Percentiles rank a stretch among this genome's conserved stretches.
Evolutionary conservation across 1,140 invertebrate genomes (phyloP).

Genomic region (Arion vulgaris): DNA sequence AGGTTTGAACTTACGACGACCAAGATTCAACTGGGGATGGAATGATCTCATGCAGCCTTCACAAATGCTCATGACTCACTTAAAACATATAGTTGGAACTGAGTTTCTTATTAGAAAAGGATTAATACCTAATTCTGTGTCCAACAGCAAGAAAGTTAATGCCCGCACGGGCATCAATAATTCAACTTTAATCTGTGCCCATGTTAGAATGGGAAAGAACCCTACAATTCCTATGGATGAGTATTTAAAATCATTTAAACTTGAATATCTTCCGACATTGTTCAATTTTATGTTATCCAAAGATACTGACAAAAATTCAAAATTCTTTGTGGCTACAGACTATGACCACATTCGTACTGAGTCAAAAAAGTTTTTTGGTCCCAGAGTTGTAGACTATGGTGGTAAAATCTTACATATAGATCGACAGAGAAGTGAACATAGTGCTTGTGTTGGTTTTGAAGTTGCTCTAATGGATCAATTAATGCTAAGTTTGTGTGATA

Average conservation of each 20-base stretch:
- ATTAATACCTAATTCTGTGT: not conserved
- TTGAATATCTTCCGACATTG: constrained; percentile 31
- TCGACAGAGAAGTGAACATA: constrained; percentile 19
- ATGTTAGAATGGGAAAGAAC: constrained; percentile 52
- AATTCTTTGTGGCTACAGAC: constrained; percentile 51
- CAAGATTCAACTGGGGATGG: constrained; percentile 24
- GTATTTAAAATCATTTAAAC: not conserved
- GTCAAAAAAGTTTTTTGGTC: constrained; percentile 35
- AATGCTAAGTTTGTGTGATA: constrained; percentile 47
- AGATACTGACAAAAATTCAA: constrained; percentile 13
- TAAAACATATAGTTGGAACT: constrained; percentile 1
- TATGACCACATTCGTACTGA: constrained; percentile 31
- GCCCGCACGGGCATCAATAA: not conserved
- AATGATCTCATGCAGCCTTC: constrained; percentile 31
- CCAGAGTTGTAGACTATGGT: constrained; percentile 31
- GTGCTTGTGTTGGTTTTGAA: constrained; percentile 42
- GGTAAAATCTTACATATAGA: constrained; percentile 51
- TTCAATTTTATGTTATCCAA: constrained; percentile 42
- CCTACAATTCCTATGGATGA: constrained; percentile 43
- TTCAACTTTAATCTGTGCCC: constrained; percentile 45
- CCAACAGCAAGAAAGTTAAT: not conserved
- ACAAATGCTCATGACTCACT: not conserved
- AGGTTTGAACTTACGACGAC: not conserved
- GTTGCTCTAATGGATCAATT: constrained; percentile 48
- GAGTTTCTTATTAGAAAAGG: constrained; percentile 12